Percentiles rank a stretch among this genome's conserved stretches.
Evolutionary conservation across 2,113 vertebrate genomes (phyloP).

Genomic region (Sialia sialis): DNA sequence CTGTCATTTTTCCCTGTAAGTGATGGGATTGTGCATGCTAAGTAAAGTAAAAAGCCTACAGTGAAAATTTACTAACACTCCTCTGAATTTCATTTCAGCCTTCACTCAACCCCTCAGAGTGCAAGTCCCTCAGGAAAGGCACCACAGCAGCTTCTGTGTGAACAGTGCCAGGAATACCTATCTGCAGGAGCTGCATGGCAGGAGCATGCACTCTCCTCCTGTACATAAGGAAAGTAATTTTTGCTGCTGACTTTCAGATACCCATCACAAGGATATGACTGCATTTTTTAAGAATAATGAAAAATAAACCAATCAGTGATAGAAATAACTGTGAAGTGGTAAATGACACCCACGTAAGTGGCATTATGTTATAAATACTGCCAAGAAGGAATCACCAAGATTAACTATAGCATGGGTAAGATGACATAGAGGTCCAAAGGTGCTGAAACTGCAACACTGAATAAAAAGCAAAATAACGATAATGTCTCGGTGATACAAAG

Average conservation of each 20-base stretch:
- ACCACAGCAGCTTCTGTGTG: neutral
- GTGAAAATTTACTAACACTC: neutral
- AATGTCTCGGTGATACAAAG: neutral
- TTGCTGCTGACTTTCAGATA: neutral
- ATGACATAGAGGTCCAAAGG: neutral
- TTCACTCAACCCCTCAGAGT: neutral
- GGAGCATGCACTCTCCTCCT: neutral
- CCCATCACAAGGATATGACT: neutral
- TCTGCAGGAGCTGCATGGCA: neutral
- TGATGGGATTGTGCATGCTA: neutral
- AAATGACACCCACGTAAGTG: neutral
- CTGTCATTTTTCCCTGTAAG: neutral
- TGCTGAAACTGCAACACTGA: neutral
- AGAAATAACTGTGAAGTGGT: neutral
- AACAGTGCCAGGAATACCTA: neutral
- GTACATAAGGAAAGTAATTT: neutral
- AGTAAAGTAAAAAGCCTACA: neutral
- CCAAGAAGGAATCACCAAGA: neutral
- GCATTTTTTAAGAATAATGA: neutral
- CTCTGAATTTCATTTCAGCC: neutral
- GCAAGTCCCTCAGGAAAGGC: neutral
- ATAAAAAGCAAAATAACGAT: neutral
- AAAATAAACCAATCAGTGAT: neutral
- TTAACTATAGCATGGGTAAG: neutral
- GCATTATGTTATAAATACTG: neutral